Evolutionary conservation across 1,140 invertebrate species (phyloP), one percentile per base, ranked within the genome.

Genomic region (Tetragonula clypearis): DNA sequence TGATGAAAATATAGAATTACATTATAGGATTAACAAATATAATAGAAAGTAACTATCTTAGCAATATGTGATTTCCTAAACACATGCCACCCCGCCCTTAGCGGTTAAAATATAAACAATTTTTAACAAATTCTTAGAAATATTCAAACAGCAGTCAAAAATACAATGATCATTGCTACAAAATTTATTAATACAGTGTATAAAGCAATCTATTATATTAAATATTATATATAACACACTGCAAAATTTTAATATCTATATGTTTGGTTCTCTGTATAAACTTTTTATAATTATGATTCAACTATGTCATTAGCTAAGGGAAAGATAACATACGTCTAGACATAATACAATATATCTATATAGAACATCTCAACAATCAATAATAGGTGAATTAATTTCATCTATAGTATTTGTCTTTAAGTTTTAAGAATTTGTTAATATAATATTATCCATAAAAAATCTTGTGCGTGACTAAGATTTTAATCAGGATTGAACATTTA

Each of bases 271-370:
- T 78, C 68, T 78, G 71, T 68, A 73, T 86, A 35, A 82, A 73
- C 2, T 58, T 84, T 79, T 68, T 35, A 76, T 62, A 60, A n/a
- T 83, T 85, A 56, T 58, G 77, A 49, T 79, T 79, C 55, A 68
- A 84, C 75, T 72, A 76, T 68, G 35, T 56, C 21, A 69, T 69
- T 85, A 68, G 86, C 88, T 90, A 71, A 84, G 82, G 69, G 53
- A 86, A 81, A 90, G 77, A 87, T 79, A 81, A 79, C 75, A 87
- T 53, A 87, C 82, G 77, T 79, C 84, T 85, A 90, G 85, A 87
- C 56, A 72, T 79, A 90, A 87, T 88, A 88, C 62, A 90, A 89
- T 90, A 90, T 89, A 90, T 90, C 81, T 90, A 90, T 89, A 90
- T 90, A 90, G 76, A 90, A 90, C 68, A 74, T 86, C 62, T 90